A percentile compares a stretch with the other conserved stretches of the same genome.
Conservation (phyloP, 2,888 invertebrate genomes). For the Athrips mouffetella region DNA sequence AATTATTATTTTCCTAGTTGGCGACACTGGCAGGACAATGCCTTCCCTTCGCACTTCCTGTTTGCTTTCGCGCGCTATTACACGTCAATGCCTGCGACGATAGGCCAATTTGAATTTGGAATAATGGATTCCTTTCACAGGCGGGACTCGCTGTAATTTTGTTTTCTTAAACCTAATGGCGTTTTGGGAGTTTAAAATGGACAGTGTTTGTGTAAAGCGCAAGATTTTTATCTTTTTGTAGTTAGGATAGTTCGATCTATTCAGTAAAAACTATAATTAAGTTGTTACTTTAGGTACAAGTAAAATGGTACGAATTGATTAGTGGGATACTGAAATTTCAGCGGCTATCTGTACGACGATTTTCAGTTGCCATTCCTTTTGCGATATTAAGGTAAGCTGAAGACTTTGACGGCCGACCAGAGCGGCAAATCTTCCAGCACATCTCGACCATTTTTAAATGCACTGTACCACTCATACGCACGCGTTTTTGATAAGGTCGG, state of each 20-base stretch:
- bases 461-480: too few relatives aligned
- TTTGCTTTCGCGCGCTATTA: slow-evolving; percentile 78
- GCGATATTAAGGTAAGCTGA: too few relatives aligned
- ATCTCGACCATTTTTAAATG: too few relatives aligned
- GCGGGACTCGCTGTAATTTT: slow-evolving; percentile 58
- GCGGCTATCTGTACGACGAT: too few relatives aligned
- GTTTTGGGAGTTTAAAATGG: slow-evolving; percentile 22
- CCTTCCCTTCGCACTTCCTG: slow-evolving; percentile 69
- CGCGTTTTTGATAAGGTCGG: too few relatives aligned
- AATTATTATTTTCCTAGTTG: slow-evolving; percentile 78
- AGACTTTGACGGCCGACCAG: too few relatives aligned
- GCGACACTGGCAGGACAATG: slow-evolving; percentile 73
- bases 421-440: too few relatives aligned
- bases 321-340: too few relatives aligned
- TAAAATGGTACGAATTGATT: too few relatives aligned
- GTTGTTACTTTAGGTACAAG: not conserved
- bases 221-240: slow-evolving; percentile 4
- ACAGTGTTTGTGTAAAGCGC: slow-evolving; percentile 2
- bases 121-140: slow-evolving; percentile 62
- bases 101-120: slow-evolving; percentile 73
- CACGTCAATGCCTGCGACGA: slow-evolving; percentile 70
- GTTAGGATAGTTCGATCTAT: slow-evolving; percentile 22
- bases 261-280: not conserved
- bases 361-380: too few relatives aligned
- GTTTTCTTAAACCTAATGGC: slow-evolving; percentile 39